phyloP scores from a whole-genome alignment of 2,888 invertebrate species.

The Myopa tessellatipennis region DNA sequence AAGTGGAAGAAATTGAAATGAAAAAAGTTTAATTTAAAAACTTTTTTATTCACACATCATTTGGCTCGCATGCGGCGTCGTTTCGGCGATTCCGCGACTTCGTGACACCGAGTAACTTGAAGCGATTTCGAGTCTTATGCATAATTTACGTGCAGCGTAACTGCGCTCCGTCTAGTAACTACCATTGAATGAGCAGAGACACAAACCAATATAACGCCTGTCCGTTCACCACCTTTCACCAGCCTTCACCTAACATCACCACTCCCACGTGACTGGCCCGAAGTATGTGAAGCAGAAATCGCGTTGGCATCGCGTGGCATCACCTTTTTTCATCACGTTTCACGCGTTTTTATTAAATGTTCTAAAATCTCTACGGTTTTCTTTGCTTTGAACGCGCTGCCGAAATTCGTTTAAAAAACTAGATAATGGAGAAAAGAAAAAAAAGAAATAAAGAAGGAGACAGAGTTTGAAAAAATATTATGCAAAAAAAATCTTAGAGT shows the following conservation, averaged over 20 bases:
- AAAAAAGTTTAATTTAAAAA: slow-evolving; percentile 48
- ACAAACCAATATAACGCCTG: neutral
- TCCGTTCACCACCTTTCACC: too few species aligned
- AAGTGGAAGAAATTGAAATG: slow-evolving; percentile 40
- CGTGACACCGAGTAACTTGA: slow-evolving; percentile 3
- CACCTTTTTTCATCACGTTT: slow-evolving; percentile 39
- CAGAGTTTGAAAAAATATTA: neutral
- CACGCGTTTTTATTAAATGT: slow-evolving; percentile 35
- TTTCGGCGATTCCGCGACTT: neutral
- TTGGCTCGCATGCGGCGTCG: slow-evolving; percentile 33
- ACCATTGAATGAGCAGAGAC: neutral
- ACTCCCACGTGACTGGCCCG: too few species aligned
- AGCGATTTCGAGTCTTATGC: slow-evolving; percentile 26
- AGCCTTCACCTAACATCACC: too few species aligned
- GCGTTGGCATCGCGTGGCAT: slow-evolving; percentile 10
- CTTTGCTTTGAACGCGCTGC: slow-evolving; percentile 16
- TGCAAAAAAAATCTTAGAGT: neutral
- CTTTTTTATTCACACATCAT: slow-evolving; percentile 48
- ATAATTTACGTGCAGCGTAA: neutral
- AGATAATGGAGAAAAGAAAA: neutral
- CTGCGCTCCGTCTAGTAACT: neutral
- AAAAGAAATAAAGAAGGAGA: neutral
- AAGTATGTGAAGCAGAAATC: neutral
- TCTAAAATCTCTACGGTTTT: slow-evolving; percentile 17
- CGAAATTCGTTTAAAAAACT: slow-evolving; percentile 17